Evolutionary conservation across 2,888 invertebrate species (phyloP), one percentile per base, ranked within the genome.

Genomic region (Melikaiella ostensackeni): DNA sequence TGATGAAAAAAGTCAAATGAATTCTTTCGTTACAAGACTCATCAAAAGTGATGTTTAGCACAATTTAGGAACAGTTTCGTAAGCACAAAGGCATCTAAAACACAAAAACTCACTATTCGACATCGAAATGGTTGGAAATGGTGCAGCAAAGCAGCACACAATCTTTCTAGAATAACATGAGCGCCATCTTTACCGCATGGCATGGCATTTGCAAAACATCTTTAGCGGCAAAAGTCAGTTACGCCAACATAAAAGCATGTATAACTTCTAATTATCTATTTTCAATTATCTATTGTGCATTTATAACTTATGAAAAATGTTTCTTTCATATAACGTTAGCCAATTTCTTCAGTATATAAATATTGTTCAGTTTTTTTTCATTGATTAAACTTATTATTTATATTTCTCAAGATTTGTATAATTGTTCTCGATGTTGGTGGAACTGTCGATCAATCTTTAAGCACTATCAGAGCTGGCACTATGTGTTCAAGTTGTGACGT

Each of bases 141-240:
- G 57, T 57, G 57, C 57, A 57, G 24, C 24, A 24, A 57, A 11
- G 9, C 57, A 57, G 57, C 57, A 57, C 21, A n/a, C n/a, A 8
- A 50, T 50, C 8, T 8, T 50, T 50, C 50, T 50, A 50, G 50
- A 42, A 42, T 42, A 42, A n/a, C 50, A 50, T n/a, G 24, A 24
- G 11, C 57, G 57, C 57, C 57, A 57, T 57, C 57, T 57, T 57
- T 57, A 13, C 24, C 57, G 50, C 50, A 50, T n/a, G 50, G 50
- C 8, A 5, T 16, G 16, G 0, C 42, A 5, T n/a, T 50, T 16
- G n/a, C 50, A n/a, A 50, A 50, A n/a, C 50, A n/a, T n/a, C n/a
- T n/a, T n/a, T n/a, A n/a, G n/a, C n/a, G n/a, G n/a, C n/a, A n/a
- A n/a, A n/a, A 33, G 7, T 33, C 57, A 57, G 13, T 24, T 24